Evolutionary conservation across 2,113 vertebrate species (phyloP), one percentile per base, ranked within the genome.

Genomic region (Columba janthina): DNA sequence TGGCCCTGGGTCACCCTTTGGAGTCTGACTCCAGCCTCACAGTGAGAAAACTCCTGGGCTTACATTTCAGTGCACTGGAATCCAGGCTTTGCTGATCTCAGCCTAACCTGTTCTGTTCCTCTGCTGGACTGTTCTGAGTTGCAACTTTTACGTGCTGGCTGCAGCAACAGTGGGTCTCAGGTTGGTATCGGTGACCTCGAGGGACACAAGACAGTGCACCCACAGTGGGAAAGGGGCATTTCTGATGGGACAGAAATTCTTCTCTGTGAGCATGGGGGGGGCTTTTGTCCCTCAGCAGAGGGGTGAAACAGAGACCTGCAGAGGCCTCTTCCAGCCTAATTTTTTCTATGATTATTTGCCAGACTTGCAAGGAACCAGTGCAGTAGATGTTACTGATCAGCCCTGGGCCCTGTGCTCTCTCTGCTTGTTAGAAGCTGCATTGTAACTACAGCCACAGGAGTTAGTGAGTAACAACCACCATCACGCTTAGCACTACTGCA

Each of bases 201-300:
- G 34, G 50, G 40, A 31, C 34, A 65, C 10, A 25, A 73, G 51
- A n/a, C 25, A n/a, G 19, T 19, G 25, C 1, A 2, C 44, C 61
- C 62, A 36, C 2, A 34, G 0, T 38, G 56, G 34, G 20, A 18
- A 64, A 34, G 44, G 32, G 9, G 18, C 26, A 40, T 1, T 53
- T 65, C 24, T 56, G 36, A 17, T 62, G 46, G 29, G 31, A 70
- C 2, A 26, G 9, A 44, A n/a, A 21, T 38, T 32, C 8, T 67
- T 11, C 14, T 84, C 73, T 14, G 24, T 71, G 36, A 29, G 42
- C 0, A 0, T 2, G 8, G 24, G n/a, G 21, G 21, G 48, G 19
- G 5, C 53, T 74, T 70, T 51, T 60, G 53, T 56, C 38, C 28
- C 34, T 66, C 24, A 46, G 69, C 31, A 62, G 60, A 76, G 25